Conservation (phyloP, 1,140 invertebrate genomes). For the Capitella teleta region DNA sequence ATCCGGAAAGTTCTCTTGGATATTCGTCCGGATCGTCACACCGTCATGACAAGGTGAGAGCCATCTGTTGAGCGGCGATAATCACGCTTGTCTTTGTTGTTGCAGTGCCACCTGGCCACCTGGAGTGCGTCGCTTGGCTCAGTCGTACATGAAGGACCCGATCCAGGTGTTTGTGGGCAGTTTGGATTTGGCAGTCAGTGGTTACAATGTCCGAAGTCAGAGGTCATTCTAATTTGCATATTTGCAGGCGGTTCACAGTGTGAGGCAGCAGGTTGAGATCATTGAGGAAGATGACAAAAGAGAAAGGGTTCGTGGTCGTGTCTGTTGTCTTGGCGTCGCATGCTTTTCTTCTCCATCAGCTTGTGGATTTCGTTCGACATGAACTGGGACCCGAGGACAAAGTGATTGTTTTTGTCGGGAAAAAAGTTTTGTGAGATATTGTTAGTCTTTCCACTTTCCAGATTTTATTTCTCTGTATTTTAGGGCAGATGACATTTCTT, state of each 20-base stretch:
- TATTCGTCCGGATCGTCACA: constrained; percentile 58
- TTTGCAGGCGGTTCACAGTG: constrained; percentile 63
- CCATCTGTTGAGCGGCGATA: constrained; percentile 84
- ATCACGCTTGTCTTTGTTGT: constrained; percentile 10
- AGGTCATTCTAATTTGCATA: not conserved
- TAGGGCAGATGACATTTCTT: constrained; percentile 66
- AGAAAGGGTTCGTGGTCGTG: constrained; percentile 40
- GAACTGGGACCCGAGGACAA: constrained; percentile 61
- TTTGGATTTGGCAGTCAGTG: constrained; percentile 54
- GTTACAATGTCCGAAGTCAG: not conserved
- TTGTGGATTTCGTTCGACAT: constrained; percentile 49
- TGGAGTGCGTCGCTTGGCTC: constrained; percentile 66
- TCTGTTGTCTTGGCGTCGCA: not conserved
- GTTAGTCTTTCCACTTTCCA: not conserved
- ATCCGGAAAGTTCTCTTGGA: constrained; percentile 63
- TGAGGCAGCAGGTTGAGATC: constrained; percentile 63
- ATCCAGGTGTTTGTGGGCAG: constrained; percentile 79
- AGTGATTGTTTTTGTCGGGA: constrained; percentile 77
- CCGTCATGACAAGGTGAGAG: constrained; percentile 58
- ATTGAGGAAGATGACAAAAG: constrained; percentile 62
- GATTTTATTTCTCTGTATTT: constrained; percentile 6
- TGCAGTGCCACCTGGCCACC: constrained; percentile 76
- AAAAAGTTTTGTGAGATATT: constrained; percentile 50
- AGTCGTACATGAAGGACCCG: constrained; percentile 74
- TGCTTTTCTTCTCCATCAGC: constrained; percentile 30